Evolutionary conservation across 2,888 invertebrate genomes (phyloP), one percentile per base, ranked within the genome.

Genomic region (Bellardia pandia): DNA sequence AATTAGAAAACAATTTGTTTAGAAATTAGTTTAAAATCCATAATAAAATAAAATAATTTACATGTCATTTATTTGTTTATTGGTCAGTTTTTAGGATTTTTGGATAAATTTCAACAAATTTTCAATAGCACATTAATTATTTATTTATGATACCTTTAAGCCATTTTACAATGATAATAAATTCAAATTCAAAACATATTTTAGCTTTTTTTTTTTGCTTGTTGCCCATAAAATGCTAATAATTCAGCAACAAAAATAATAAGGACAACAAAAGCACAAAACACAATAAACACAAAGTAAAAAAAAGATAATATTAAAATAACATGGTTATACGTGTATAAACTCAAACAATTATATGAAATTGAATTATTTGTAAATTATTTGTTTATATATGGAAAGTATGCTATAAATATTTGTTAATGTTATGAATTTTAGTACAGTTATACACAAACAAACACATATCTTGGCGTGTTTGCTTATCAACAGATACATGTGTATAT

Each of bases 281-380:
- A 53, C 33, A 48, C 42, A 14, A 58, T 37, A 51, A 33, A 71
- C 16, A 51, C 53, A 45, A 23, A 68, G 6, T 37, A 56, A 53
- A 56, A 58, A 56, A 14, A 58, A 42, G 51, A 33, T 64, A 56
- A 64, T 71, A 76, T 56, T 33, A 11, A 33, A 37, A 68, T 64
- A 81, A 56, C 51, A 51, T 51, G 82, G 5, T 60, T 60, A 16
- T 74, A 56, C 37, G 72, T 58, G 71, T 53, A 69, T 69, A 62
- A 81, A 51, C n/a, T 56, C 48, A 62, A 74, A 74, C 74, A 75
- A 78, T 78, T 78, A 78, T 62, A 82, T 30, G 51, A 75, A 86
- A 86, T 86, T 86, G 74, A 78, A 82, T 86, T 86, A 86, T 86
- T 81, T 78, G 74, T 64, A 81, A 85, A 85, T 81, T 74, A 81